These are phyloP conservation scores for Anoplopoma fimbria DNA, from an alignment of 2,113 vertebrate species.

Conservation along the genomic window DNA sequence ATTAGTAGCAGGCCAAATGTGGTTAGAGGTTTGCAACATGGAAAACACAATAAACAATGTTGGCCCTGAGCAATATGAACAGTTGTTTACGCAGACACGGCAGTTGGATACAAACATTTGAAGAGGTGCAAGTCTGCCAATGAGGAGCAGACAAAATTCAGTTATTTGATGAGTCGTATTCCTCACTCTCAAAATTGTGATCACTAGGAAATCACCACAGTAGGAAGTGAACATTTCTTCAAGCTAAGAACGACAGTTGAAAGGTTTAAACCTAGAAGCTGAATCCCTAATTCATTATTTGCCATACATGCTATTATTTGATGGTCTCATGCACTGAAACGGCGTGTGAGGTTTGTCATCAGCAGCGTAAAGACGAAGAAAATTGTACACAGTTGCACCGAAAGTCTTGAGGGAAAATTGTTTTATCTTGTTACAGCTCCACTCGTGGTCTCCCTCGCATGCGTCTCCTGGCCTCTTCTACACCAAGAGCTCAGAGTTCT, in stretches of 20 bases:
- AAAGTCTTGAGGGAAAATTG: not conserved
- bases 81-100: not conserved
- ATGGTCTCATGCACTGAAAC: not conserved
- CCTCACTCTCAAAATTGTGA: not conserved
- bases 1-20: constrained; percentile 12
- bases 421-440: constrained; percentile 2
- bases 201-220: not conserved
- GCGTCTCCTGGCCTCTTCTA: constrained; percentile 23
- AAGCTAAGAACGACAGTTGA: not conserved
- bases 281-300: constrained; percentile 1
- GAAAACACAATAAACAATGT: constrained; percentile 4
- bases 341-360: not conserved
- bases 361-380: not conserved
- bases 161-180: not conserved
- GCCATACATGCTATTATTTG: not conserved
- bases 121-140: not conserved
- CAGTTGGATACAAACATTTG: not conserved
- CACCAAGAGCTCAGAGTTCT: constrained; percentile 14
- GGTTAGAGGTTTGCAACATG: constrained; percentile 7
- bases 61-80: not conserved
- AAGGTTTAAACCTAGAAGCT: not conserved
- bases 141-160: not conserved
- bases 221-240: not conserved
- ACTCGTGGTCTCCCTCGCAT: not conserved
- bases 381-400: not conserved